These are phyloP conservation scores for Nephrotoma appendiculata DNA, from an alignment of 2,888 invertebrate species.

Conservation along the genomic window DNA sequence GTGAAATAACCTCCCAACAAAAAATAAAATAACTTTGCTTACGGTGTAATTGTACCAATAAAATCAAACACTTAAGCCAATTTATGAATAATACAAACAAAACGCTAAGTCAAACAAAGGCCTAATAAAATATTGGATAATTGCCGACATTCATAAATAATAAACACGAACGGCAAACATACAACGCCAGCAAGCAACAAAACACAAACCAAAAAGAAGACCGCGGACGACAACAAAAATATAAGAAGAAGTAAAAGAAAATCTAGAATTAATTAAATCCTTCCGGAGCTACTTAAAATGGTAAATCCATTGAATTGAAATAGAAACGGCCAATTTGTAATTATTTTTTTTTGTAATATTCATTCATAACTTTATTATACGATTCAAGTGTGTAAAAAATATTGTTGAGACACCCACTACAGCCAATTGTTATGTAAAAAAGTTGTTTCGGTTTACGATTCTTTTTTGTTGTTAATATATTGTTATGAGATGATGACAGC, in stretches of 20 bases:
- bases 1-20: neutral
- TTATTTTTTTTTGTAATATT: neutral
- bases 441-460: conserved; percentile 1
- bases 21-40: neutral
- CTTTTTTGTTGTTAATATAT: too few species aligned
- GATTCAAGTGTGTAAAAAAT: neutral
- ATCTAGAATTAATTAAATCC: neutral
- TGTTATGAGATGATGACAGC: neutral
- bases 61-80: neutral
- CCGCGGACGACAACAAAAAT: neutral
- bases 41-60: neutral
- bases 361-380: neutral
- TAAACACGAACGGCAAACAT: neutral
- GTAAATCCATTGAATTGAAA: neutral
- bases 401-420: neutral
- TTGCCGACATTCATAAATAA: neutral
- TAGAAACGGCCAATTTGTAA: neutral
- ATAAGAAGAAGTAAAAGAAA: neutral
- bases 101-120: neutral
- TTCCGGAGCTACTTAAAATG: neutral
- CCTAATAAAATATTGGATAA: neutral
- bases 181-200: neutral
- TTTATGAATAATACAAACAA: neutral
- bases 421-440: neutral
- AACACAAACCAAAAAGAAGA: neutral